These are phyloP conservation scores for Caloenas nicobarica DNA, from an alignment of 2,113 vertebrate genomes.

Conservation along the genomic window DNA sequence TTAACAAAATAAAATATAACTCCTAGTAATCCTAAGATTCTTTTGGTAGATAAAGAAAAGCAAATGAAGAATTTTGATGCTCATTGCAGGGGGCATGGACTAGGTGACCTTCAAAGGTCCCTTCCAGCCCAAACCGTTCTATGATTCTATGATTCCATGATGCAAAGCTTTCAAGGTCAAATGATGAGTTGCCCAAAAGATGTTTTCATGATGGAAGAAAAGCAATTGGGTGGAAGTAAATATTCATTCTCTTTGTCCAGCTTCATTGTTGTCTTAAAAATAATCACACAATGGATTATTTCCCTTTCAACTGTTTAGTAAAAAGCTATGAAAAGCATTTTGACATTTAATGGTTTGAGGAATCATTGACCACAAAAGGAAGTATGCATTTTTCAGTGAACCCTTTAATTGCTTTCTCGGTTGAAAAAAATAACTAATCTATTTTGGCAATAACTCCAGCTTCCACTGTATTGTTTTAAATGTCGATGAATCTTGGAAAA, in stretches of 20 bases:
- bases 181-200: background rate
- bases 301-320: background rate
- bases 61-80: background rate
- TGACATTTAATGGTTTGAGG: conserved; percentile 21
- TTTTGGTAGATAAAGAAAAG: background rate
- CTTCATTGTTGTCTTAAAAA: conserved; percentile 25
- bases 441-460: background rate
- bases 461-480: background rate
- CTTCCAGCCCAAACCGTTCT: background rate
- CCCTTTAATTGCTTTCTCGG: background rate
- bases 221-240: background rate
- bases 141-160: background rate
- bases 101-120: background rate
- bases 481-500: background rate
- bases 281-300: background rate
- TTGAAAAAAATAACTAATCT: background rate
- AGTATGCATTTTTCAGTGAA: background rate
- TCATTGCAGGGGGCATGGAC: background rate
- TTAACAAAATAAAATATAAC: background rate
- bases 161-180: conserved; percentile 3
- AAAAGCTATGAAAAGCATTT: conserved; percentile 27
- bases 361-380: conserved; percentile 11
- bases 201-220: background rate
- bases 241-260: background rate
- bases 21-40: background rate